Conservation (phyloP, 2,113 vertebrate genomes). For the Isurus oxyrinchus region DNA sequence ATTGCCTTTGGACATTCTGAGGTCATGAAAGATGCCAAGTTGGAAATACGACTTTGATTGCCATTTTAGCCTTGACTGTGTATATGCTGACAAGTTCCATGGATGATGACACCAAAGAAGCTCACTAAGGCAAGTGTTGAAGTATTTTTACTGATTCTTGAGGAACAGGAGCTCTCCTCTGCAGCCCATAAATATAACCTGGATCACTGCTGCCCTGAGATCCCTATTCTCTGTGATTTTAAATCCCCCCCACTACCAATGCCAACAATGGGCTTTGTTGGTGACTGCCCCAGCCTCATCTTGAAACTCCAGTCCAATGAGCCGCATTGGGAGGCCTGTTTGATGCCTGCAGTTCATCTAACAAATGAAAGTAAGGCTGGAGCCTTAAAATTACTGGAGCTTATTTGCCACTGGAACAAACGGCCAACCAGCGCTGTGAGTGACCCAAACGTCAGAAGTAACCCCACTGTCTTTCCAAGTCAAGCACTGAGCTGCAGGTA, state of each 20-base stretch:
- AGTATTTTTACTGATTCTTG: not conserved
- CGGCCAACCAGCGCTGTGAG: not conserved
- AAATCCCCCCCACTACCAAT: not conserved
- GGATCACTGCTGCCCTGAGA: not conserved
- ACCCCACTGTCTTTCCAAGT: not conserved
- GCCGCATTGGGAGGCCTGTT: not conserved
- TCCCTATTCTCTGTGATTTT: not conserved
- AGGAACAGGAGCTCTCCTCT: not conserved
- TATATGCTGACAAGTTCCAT: not conserved
- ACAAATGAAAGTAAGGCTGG: not conserved
- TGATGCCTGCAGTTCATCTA: not conserved
- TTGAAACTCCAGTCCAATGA: not conserved
- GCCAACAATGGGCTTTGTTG: not conserved
- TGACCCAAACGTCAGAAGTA: not conserved
- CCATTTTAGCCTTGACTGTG: not conserved
- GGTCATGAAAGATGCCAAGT: not conserved
- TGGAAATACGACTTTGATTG: not conserved
- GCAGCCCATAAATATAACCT: not conserved
- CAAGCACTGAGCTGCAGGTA: not conserved
- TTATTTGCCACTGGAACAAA: not conserved
- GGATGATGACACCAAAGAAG: not conserved
- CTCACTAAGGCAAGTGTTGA: not conserved
- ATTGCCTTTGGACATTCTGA: not conserved
- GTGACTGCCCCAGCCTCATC: not conserved
- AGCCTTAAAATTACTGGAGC: not conserved